Evolutionary conservation across 2,888 invertebrate genomes (phyloP), one percentile per base, ranked within the genome.

Genomic region (Drepana falcataria): DNA sequence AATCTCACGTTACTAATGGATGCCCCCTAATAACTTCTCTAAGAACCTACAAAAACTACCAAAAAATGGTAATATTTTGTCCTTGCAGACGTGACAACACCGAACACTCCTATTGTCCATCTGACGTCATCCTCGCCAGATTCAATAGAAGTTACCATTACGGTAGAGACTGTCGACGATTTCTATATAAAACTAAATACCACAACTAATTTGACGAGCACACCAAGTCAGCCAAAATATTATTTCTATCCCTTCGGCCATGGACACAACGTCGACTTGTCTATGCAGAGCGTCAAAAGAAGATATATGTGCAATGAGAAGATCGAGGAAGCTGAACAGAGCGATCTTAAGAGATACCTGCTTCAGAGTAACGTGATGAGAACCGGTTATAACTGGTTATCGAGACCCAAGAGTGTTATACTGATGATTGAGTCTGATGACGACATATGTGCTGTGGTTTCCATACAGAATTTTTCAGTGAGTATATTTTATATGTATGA

Each of bases 401-500:
- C 80, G 0, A 66, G 86, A 65, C 76, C 92, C 57, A 73, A 89
- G 52, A 91, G 87, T 53, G 94, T 95, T 0, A 87, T 95, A 2
- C 86, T 95, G 0, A 91, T 93, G 77, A 92, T 95, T 0, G 92
- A 93, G 55, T 95, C 95, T 0, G 86, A 92, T 4, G 93, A 93
- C 67, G 92, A 93, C 48, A 91, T 93, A 0, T 97, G 97, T 72
- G 94, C 96, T 82, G 93, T 95, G 0, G 93, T 96, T 0, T 96
- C 96, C 0, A 93, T 97, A 65, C 96, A 97, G 79, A 94, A 95
- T 69, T 93, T 93, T 63, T 92, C 93, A 71, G 95, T 95, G 73
- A 91, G 92, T 85, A 40, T 51, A 35, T 21, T 37, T 41, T 35
- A 37, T 53, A 37, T 4, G 3, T 3, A 2, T 37, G 4, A 37